Base-by-base conservation (phyloP, 2,113 vertebrate genomes). In the Muntiacus reevesi region DNA sequence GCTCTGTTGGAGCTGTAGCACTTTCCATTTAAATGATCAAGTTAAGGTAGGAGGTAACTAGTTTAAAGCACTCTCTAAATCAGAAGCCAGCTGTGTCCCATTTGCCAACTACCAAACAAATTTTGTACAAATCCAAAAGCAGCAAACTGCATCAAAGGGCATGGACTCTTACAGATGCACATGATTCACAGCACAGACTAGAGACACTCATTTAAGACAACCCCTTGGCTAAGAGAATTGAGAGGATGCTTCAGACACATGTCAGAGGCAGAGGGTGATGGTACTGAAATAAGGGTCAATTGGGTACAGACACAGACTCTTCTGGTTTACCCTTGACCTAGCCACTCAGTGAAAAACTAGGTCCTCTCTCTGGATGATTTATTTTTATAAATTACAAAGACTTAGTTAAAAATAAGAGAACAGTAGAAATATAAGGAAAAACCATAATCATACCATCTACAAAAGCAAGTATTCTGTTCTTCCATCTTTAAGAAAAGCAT, bases 11-110 rank as follows among this genome's bases (percentile, higher is more conserved):
- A 97, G 19, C 71, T 78, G 60, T 21, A 55, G 57, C 45, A 3
- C n/a, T 96, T 94, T 94, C 92, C 71, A 91, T 96, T 95, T 89
- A 95, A 91, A 94, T 95, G 92, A 96, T 94, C 86, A 81, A 74
- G 88, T 78, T 71, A 96, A 96, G 85, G 84, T 87, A 97, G 81
- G 89, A 60, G 84, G 89, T 94, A 96, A 89, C 92, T 57, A 62
- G 28, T 96, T 98, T 87, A 96, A 97, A 89, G 71, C 87, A 45
- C 36, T 90, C 36, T 86, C 89, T 87, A 95, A 88, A 95, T 96
- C 96, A 87, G 85, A 97, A 95, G 87, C 40, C 96, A 92, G 55
- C 89, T 95, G 91, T 36, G 54, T 83, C 84, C 36, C 57, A 74
- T 62, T 94, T 97, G 86, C 45, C 89, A 93, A 79, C 27, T 74